Percentiles rank a stretch among this genome's conserved stretches.
Conservation (phyloP, 2,113 vertebrate species). For the Charadrius vociferus region DNA sequence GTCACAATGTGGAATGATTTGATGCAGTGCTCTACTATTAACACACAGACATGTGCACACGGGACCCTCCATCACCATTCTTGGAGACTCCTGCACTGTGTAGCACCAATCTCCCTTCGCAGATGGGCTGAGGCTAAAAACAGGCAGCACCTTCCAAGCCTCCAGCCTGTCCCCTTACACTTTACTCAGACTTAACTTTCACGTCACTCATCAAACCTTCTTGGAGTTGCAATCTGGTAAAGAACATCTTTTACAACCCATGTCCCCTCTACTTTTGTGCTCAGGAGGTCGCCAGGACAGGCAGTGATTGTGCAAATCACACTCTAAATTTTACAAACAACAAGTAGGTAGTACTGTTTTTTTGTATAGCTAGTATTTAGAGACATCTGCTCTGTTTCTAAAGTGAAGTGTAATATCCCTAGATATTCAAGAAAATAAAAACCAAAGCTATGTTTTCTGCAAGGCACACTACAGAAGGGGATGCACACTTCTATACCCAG, state of each 20-base stretch:
- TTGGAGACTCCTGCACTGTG: not conserved
- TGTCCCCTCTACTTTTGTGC: not conserved
- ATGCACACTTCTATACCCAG: not conserved
- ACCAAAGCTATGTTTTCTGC: not conserved
- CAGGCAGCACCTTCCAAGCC: not conserved
- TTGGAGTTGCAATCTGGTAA: not conserved
- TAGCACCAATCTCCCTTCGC: not conserved
- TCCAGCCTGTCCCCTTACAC: not conserved
- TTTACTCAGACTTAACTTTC: not conserved
- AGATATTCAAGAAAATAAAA: not conserved
- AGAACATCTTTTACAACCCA: not conserved
- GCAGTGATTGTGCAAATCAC: not conserved
- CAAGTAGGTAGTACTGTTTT: not conserved
- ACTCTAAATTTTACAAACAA: not conserved
- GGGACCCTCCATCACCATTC: not conserved
- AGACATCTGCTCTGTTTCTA: not conserved
- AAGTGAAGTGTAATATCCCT: not conserved
- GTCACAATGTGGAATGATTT: not conserved
- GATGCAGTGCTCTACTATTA: not conserved
- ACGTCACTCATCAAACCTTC: not conserved
- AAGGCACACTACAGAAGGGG: not conserved
- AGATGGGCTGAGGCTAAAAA: not conserved
- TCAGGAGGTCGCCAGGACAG: not conserved
- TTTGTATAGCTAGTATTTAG: not conserved
- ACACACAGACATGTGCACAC: accelerated